These are phyloP conservation scores for Drosophila persimilis DNA, from an alignment of 1,140 invertebrate species.

Conservation along the genomic window DNA sequence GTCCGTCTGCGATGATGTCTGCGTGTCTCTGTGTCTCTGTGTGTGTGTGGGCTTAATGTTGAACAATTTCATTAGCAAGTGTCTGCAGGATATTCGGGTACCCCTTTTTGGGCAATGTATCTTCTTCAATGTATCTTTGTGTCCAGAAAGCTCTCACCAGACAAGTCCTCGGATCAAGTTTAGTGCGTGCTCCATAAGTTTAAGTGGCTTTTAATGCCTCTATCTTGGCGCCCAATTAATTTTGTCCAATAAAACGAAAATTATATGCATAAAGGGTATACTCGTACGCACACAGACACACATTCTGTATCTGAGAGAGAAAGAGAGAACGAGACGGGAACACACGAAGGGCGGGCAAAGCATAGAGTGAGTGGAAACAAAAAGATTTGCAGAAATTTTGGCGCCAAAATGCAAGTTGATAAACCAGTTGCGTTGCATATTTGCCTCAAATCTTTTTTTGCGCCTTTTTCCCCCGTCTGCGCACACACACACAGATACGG, in stretches of 20 bases:
- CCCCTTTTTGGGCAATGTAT: not conserved
- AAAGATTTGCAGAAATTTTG: constrained; percentile 81
- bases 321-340: constrained; percentile 11
- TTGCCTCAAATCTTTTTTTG: constrained; percentile 61
- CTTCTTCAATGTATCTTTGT: constrained; percentile 13
- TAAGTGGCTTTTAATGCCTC: constrained; percentile 79
- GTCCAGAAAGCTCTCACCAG: not conserved
- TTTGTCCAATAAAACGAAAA: constrained; percentile 77
- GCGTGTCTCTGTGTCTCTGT: constrained; percentile 1
- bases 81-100: constrained; percentile 9
- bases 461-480: constrained; percentile 61
- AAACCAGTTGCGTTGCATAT: constrained; percentile 81
- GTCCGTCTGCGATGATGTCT: constrained; percentile 5
- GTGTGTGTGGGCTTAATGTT: constrained; percentile 42
- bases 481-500: constrained; percentile 13
- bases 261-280: constrained; percentile 72
- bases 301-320: not conserved
- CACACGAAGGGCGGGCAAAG: constrained; percentile 69
- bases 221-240: constrained; percentile 81
- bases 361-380: constrained; percentile 60
- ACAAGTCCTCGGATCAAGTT: constrained; percentile 5
- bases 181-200: constrained; percentile 54
- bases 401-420: constrained; percentile 81
- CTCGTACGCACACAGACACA: constrained; percentile 11
- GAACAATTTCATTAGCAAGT: constrained; percentile 71